phyloP scores from a whole-genome alignment of 2,113 vertebrate species.

The Neogobius melanostomus region DNA sequence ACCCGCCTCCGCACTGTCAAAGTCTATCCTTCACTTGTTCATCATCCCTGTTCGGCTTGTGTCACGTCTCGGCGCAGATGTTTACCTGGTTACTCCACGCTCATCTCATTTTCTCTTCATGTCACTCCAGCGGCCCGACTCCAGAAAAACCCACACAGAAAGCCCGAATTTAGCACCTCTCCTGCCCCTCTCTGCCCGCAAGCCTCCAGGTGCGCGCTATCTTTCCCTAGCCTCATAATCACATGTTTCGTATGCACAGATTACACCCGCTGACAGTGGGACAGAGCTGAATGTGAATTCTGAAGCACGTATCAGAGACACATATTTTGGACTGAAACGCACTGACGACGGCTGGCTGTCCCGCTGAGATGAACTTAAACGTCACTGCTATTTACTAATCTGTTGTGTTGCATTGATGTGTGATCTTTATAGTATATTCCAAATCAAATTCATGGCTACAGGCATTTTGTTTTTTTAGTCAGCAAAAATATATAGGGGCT shows the following conservation, averaged over 20 bases:
- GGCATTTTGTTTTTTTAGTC: too few relatives aligned
- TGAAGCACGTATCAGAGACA: not conserved
- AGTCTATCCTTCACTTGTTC: conserved; percentile 13
- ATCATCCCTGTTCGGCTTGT: not conserved
- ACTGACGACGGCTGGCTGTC: not conserved
- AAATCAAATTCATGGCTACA: too few relatives aligned
- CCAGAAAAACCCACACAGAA: conserved; percentile 11
- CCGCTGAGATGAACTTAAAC: not conserved
- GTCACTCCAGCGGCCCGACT: not conserved
- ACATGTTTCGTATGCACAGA: not conserved
- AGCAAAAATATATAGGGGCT: too few relatives aligned
- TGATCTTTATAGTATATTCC: too few relatives aligned
- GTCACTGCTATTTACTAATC: not conserved
- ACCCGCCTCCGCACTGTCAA: not conserved
- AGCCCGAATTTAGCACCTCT: not conserved
- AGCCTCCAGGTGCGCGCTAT: conserved; percentile 7
- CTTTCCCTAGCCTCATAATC: not conserved
- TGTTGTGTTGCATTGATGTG: too few relatives aligned
- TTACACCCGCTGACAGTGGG: not conserved
- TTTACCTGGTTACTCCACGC: conserved; percentile 10
- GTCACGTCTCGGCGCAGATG: conserved; percentile 17
- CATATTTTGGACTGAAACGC: not conserved
- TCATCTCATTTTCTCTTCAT: conserved; percentile 9
- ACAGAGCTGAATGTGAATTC: not conserved
- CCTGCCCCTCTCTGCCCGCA: not conserved